Evolutionary conservation across 2,113 vertebrate species (phyloP).

Genomic region (Gobio gobio): DNA sequence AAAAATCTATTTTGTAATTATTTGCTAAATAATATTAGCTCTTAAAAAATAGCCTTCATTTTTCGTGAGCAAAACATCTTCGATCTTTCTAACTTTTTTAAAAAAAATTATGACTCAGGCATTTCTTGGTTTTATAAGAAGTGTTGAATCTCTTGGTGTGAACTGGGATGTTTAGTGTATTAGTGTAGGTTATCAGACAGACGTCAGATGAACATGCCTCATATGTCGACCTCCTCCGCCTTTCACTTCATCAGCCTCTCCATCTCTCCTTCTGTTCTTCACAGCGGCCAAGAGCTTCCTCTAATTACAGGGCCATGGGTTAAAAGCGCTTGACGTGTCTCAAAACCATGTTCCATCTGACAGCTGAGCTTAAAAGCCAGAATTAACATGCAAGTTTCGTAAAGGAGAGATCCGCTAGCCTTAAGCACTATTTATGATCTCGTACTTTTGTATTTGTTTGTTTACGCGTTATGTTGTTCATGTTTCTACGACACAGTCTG

Average conservation of each 20-base stretch:
- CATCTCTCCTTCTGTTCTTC: constrained; percentile 23
- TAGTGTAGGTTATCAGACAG: constrained; percentile 25
- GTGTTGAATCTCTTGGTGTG: not conserved
- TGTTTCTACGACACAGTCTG: not conserved
- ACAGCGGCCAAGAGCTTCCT: constrained; percentile 29
- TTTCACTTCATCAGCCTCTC: constrained; percentile 44
- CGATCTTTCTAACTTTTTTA: not conserved
- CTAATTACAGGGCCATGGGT: constrained; percentile 51
- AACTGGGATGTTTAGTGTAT: not conserved
- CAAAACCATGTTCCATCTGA: not conserved
- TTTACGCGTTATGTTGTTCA: not conserved
- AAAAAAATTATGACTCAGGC: not conserved
- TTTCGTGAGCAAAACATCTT: not conserved
- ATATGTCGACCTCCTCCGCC: constrained; percentile 16
- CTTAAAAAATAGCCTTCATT: not conserved
- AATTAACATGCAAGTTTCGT: not conserved
- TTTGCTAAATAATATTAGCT: too few species aligned
- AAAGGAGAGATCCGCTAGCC: not conserved
- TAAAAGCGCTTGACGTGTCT: constrained; percentile 32
- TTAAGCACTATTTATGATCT: not conserved
- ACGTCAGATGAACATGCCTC: constrained; percentile 35
- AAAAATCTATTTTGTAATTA: too few species aligned
- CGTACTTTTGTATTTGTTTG: not conserved
- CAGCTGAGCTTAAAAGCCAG: constrained; percentile 35
- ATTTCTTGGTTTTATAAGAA: not conserved